Evolutionary conservation across 2,113 vertebrate species (phyloP).

Genomic region (Procavia capensis): DNA sequence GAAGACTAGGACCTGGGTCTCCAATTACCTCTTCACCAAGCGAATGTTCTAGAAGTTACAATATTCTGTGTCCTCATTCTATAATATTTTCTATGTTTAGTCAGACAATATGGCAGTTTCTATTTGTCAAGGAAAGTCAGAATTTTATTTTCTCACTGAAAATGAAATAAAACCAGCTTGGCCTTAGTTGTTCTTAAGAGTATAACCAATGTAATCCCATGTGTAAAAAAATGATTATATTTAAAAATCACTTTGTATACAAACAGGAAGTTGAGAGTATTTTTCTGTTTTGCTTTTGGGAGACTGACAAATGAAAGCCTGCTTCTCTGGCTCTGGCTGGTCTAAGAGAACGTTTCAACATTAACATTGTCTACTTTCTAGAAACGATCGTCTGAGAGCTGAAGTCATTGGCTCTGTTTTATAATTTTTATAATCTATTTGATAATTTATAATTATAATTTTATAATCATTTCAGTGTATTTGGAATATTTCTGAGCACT

Average conservation of each 20-base stretch:
- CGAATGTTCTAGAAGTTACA: background rate
- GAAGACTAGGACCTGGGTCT: background rate
- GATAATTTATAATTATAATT: background rate
- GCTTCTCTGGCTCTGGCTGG: background rate
- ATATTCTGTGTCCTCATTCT: background rate
- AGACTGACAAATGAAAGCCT: background rate
- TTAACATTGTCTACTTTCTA: background rate
- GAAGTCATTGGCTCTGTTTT: conserved; percentile 11
- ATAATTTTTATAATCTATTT: conserved; percentile 20
- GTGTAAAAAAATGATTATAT: conserved; percentile 41
- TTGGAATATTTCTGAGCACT: conserved; percentile 38
- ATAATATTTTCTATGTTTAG: background rate
- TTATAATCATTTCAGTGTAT: conserved; percentile 43
- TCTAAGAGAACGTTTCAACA: background rate
- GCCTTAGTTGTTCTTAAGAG: background rate
- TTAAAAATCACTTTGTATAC: background rate
- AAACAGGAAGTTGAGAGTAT: background rate
- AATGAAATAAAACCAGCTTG: background rate
- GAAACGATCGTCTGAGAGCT: background rate
- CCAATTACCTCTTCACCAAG: background rate
- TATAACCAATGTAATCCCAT: background rate
- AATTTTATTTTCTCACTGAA: background rate
- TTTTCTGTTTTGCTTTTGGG: background rate
- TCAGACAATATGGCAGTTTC: background rate
- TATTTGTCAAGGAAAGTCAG: background rate